These are phyloP conservation scores for Melanerpes formicivorus DNA, from an alignment of 2,113 vertebrate species.

Conservation along the genomic window DNA sequence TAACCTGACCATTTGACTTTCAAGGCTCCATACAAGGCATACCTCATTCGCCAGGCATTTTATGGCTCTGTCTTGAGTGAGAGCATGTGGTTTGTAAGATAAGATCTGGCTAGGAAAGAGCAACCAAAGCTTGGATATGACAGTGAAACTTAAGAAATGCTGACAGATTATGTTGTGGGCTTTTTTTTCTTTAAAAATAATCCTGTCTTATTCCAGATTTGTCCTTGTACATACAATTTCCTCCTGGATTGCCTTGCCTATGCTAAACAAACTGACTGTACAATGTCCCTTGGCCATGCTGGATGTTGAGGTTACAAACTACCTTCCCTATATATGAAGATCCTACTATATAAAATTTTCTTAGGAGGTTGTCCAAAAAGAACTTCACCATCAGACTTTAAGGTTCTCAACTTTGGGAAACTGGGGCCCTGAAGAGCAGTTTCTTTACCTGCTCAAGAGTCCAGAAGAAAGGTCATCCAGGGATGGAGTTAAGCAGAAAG, in stretches of 20 bases:
- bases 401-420: not conserved
- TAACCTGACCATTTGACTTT: not conserved
- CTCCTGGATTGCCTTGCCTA: not conserved
- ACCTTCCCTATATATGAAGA: not conserved
- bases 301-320: not conserved
- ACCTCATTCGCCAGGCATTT: not conserved
- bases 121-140: not conserved
- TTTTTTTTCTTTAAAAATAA: not conserved
- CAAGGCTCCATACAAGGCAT: not conserved
- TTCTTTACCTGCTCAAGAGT: not conserved
- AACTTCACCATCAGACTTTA: not conserved
- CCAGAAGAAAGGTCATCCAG: not conserved
- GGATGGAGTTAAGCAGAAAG: not conserved
- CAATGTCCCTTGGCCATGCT: not conserved
- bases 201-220: not conserved
- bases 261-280: not conserved
- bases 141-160: constrained; percentile 18
- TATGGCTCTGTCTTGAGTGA: not conserved
- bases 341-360: not conserved
- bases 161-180: not conserved
- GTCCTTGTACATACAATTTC: not conserved
- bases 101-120: constrained; percentile 28
- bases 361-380: not conserved
- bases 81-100: constrained; percentile 33
- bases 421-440: not conserved